These are phyloP conservation scores for Sisyra terminalis DNA, from an alignment of 2,888 invertebrate genomes.

Conservation along the genomic window DNA sequence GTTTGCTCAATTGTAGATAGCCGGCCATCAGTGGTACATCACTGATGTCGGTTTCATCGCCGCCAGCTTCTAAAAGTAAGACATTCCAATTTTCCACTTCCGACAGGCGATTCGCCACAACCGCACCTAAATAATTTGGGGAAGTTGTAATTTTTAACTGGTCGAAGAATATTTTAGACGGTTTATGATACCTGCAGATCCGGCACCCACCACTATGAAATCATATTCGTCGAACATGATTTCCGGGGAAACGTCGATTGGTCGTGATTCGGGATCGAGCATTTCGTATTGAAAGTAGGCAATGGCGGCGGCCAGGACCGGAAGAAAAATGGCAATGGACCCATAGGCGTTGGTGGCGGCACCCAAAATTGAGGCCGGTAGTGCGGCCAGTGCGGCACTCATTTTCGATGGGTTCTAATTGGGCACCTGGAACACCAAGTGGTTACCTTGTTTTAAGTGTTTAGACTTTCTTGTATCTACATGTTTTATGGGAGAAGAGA, in stretches of 20 bases:
- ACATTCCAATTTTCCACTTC: conserved; percentile 69
- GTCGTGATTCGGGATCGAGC: conserved; percentile 65
- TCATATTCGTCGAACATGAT: conserved; percentile 54
- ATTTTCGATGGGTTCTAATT: conserved; percentile 22
- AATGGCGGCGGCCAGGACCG: conserved; percentile 67
- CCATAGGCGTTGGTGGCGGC: conserved; percentile 49
- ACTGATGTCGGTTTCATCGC: conserved; percentile 80
- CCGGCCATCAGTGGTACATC: conserved; percentile 79
- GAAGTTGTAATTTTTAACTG: conserved; percentile 3
- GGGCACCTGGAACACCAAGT: no score
- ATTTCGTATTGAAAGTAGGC: conserved; percentile 77
- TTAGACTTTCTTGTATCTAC: no score
- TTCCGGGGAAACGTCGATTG: conserved; percentile 50
- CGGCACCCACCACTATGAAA: conserved; percentile 73
- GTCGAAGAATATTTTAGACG: conserved; percentile 1
- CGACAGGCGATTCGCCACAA: conserved; percentile 66
- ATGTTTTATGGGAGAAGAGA: no score
- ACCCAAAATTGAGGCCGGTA: conserved; percentile 46
- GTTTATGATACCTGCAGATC: conserved; percentile 53
- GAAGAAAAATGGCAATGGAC: conserved; percentile 64
- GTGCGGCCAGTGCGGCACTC: conserved; percentile 47
- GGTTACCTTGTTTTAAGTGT: no score
- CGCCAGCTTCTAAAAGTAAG: conserved; percentile 70
- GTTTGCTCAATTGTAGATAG: conserved; percentile 67
- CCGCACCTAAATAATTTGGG: conserved; percentile 46